Percentiles rank a stretch among this genome's conserved stretches.
These are phyloP conservation scores for Thripadectes ignobilis DNA, from an alignment of 2,797 vertebrate genomes.

Conservation along the genomic window DNA sequence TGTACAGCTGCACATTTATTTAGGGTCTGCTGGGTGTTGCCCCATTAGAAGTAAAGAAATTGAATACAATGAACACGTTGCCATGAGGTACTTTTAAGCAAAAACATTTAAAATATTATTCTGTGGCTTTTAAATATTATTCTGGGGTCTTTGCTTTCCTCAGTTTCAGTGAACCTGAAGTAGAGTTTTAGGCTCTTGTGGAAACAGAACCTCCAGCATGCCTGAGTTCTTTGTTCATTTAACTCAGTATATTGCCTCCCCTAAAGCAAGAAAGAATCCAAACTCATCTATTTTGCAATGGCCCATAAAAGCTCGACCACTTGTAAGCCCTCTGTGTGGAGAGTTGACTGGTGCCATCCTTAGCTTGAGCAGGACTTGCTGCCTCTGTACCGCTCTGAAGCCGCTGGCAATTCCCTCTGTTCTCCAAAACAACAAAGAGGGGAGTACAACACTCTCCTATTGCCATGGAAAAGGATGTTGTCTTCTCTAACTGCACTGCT, in stretches of 20 bases:
- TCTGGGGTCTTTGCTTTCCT: background rate
- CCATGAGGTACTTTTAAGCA: background rate
- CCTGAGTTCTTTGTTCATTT: background rate
- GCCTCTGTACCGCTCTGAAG: background rate
- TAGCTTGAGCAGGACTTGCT: background rate
- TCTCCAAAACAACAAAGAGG: background rate
- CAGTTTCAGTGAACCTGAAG: background rate
- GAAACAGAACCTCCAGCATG: background rate
- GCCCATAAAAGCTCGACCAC: background rate
- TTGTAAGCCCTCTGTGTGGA: background rate
- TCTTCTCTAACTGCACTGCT: background rate
- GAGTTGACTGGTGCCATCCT: background rate
- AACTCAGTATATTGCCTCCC: background rate
- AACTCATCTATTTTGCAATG: background rate
- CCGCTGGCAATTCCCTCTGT: background rate
- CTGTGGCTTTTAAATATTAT: background rate
- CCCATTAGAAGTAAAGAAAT: background rate
- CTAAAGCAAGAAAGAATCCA: background rate
- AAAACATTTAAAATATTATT: background rate
- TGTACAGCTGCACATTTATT: background rate
- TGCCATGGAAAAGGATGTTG: background rate
- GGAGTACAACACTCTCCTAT: background rate
- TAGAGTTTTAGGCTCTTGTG: background rate
- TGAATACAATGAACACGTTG: background rate
- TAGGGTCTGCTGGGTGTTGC: background rate